Evolutionary conservation across 2,797 vertebrate species (phyloP).

Genomic region (Sebastes elongatus): DNA sequence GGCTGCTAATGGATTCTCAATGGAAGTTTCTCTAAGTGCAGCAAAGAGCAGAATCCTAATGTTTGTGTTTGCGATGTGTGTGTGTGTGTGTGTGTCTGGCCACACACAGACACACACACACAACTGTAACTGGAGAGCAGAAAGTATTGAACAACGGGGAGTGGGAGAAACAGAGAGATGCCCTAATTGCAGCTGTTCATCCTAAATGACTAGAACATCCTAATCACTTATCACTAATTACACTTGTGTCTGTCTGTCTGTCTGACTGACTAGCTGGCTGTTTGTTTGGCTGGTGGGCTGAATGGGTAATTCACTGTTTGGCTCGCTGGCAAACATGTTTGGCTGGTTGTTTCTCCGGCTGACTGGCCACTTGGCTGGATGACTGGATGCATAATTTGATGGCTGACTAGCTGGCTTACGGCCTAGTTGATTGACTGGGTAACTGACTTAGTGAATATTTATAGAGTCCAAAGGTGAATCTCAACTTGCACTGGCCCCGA

Average conservation of each 20-base stretch:
- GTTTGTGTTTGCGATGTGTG: slow-evolving; percentile 48
- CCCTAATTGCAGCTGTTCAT: slow-evolving; percentile 67
- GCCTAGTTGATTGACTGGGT: slow-evolving; percentile 26
- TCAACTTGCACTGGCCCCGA: slow-evolving; percentile 4
- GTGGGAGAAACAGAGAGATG: slow-evolving; percentile 44
- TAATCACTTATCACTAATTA: slow-evolving; percentile 75
- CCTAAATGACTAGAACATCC: slow-evolving; percentile 62
- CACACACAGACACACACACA: slow-evolving; percentile 28
- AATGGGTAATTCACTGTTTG: slow-evolving; percentile 56
- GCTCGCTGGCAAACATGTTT: slow-evolving; percentile 30
- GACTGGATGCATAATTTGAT: slow-evolving; percentile 36
- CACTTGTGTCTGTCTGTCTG: slow-evolving; percentile 47
- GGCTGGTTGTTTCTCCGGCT: slow-evolving; percentile 31
- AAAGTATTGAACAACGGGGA: slow-evolving; percentile 49
- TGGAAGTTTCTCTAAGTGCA: slow-evolving; percentile 72
- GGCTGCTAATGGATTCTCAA: slow-evolving; percentile 72
- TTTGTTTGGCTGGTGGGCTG: slow-evolving; percentile 32
- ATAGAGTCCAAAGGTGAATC: slow-evolving; percentile 23
- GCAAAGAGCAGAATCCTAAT: slow-evolving; percentile 68
- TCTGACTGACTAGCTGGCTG: slow-evolving; percentile 21
- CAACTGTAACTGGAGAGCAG: slow-evolving; percentile 60
- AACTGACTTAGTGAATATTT: slow-evolving; percentile 38
- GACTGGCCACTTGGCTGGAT: slow-evolving; percentile 24
- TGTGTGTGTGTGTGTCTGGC: slow-evolving; percentile 19
- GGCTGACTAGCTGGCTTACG: slow-evolving; percentile 23